A percentile compares a stretch with the other conserved stretches of the same genome.
Evolutionary conservation across 2,113 vertebrate genomes (phyloP).

Genomic region (Peromyscus polionotus): DNA sequence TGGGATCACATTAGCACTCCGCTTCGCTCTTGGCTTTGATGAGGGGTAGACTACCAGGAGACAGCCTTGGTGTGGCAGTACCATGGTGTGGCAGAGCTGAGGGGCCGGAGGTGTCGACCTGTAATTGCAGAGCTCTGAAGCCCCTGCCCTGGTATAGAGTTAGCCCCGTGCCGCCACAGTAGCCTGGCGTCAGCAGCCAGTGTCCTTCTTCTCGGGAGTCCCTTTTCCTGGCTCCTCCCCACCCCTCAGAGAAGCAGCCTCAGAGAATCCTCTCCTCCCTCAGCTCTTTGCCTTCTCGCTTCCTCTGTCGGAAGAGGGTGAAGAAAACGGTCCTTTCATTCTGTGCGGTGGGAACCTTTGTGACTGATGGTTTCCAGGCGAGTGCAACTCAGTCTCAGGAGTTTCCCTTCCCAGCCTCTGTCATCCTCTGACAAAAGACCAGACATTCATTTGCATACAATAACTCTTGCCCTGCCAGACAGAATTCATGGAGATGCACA

Average conservation of each 20-base stretch:
- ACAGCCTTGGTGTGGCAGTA: neutral
- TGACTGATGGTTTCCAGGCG: constrained; percentile 36
- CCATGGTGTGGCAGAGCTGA: neutral
- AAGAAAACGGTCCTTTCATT: constrained; percentile 19
- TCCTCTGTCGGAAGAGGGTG: neutral
- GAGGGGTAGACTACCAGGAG: too few relatives aligned
- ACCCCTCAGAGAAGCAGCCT: neutral
- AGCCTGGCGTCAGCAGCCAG: neutral
- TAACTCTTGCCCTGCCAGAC: constrained; percentile 36
- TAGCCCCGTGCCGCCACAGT: neutral
- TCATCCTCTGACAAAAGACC: neutral
- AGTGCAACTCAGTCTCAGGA: neutral
- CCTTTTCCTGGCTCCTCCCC: neutral
- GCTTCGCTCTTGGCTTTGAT: neutral
- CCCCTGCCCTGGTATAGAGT: neutral
- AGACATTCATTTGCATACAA: constrained; percentile 39
- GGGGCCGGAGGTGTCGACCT: neutral
- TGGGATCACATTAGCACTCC: neutral
- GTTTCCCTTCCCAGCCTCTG: neutral
- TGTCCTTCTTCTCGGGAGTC: neutral
- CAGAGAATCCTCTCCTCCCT: neutral
- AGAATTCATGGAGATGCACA: neutral
- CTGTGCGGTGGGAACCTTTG: neutral
- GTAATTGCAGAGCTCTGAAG: neutral
- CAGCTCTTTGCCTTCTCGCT: neutral